Evolutionary conservation across 2,888 invertebrate genomes (phyloP).

Genomic region (Caenorhabditis macrosperma): DNA sequence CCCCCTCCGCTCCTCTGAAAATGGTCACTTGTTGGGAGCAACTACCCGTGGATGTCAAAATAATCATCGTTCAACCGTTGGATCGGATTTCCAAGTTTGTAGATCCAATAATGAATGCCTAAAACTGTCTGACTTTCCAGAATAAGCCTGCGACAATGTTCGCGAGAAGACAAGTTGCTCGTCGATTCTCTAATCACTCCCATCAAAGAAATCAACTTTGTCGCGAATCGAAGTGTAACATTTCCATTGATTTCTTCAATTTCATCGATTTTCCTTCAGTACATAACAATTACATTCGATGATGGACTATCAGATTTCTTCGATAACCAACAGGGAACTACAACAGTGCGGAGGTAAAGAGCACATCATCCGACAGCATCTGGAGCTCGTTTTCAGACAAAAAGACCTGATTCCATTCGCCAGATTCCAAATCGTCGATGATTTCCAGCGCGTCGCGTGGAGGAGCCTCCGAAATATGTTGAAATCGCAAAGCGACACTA

Average conservation of each 20-base stretch:
- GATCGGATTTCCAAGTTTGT: not conserved
- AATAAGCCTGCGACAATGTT: not conserved
- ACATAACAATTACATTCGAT: not conserved
- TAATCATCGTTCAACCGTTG: not conserved
- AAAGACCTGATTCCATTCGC: not conserved
- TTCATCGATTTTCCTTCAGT: not conserved
- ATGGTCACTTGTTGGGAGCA: not conserved
- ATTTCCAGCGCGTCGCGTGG: slow-evolving; percentile 14
- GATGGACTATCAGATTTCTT: not conserved
- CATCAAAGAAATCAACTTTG: not conserved
- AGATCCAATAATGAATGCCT: not conserved
- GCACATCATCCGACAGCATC: not conserved
- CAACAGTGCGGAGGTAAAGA: not conserved
- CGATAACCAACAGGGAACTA: not conserved
- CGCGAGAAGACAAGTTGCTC: not conserved
- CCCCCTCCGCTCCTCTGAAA: not conserved
- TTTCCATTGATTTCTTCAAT: not conserved
- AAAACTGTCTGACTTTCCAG: not conserved
- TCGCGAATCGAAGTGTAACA: not conserved
- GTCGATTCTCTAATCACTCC: not conserved
- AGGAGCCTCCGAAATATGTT: slow-evolving; percentile 17
- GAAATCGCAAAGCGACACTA: not conserved
- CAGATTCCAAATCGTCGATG: not conserved
- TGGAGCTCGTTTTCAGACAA: not conserved
- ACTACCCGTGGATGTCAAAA: not conserved